Evolutionary conservation across 2,888 invertebrate genomes (phyloP).

Genomic region (Eurytoma adleriae): DNA sequence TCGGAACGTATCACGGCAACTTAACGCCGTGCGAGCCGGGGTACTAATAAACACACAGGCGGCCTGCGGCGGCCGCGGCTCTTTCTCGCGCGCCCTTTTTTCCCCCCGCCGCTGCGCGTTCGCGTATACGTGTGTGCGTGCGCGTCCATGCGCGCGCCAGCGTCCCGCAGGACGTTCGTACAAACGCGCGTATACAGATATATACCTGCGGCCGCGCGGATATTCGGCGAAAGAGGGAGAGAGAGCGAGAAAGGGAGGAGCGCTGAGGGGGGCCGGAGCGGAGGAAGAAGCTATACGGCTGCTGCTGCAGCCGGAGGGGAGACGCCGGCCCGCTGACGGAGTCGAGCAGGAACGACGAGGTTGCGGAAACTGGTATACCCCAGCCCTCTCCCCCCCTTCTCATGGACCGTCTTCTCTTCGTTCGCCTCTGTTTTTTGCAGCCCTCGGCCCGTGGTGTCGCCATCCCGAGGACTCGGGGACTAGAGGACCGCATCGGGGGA

Average conservation of each 20-base stretch:
- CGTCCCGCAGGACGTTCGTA: slow-evolving; percentile 20
- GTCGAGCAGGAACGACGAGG: slow-evolving; percentile 36
- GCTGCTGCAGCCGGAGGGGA: background rate
- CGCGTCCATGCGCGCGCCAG: background rate
- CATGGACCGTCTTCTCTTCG: too few species aligned
- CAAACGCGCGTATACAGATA: slow-evolving; percentile 2
- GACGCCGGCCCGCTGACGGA: too few species aligned
- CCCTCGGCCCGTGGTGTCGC: background rate
- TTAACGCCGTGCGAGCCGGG: slow-evolving; percentile 6
- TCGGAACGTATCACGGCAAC: background rate
- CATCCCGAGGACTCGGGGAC: background rate
- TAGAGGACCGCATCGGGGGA: background rate
- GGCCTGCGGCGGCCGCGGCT: background rate
- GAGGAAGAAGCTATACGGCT: background rate
- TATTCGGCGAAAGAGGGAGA: slow-evolving; percentile 17
- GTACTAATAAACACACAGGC: slow-evolving; percentile 29
- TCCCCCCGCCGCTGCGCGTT: background rate
- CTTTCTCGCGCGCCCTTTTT: slow-evolving; percentile 14
- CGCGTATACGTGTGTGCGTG: background rate
- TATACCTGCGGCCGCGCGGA: slow-evolving; percentile 5
- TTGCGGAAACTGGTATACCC: slow-evolving; percentile 46
- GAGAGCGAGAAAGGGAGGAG: background rate
- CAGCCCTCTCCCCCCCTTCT: background rate
- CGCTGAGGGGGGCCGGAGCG: background rate
- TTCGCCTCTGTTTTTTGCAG: too few species aligned